phyloP scores from a whole-genome alignment of 2,888 invertebrate genomes.

The Oxystoma pomonae region DNA sequence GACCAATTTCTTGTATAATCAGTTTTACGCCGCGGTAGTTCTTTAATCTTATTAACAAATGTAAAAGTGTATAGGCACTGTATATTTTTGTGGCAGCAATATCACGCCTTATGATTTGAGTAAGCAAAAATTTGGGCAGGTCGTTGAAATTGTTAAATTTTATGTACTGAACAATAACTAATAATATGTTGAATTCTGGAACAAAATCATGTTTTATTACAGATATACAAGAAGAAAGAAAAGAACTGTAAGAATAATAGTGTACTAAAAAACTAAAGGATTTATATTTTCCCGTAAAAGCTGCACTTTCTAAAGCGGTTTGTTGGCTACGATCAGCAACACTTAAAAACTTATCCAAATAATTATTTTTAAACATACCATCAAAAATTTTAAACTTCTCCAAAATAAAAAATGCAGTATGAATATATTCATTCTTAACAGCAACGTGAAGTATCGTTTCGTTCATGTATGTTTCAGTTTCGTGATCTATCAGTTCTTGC shows the following conservation, averaged over 20 bases:
- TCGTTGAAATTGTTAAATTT: neutral
- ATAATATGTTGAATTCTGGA: neutral
- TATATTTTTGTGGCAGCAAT: neutral
- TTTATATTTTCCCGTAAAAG: neutral
- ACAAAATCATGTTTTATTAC: neutral
- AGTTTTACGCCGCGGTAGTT: neutral
- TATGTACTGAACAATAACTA: neutral
- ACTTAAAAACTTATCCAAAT: neutral
- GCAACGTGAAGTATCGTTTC: neutral
- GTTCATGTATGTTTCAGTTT: neutral
- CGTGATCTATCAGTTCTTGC: neutral
- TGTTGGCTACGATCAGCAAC: neutral
- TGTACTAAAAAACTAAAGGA: neutral
- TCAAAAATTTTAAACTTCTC: neutral
- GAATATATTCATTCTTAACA: neutral
- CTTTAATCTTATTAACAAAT: neutral
- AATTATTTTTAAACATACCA: neutral
- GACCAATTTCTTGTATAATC: neutral
- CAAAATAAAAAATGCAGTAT: neutral
- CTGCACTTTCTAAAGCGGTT: neutral
- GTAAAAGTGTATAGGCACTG: neutral
- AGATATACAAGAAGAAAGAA: neutral
- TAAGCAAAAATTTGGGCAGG: neutral
- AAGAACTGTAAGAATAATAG: neutral
- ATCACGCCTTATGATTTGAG: neutral